Evolutionary conservation across 2,888 invertebrate genomes (phyloP), one percentile per base, ranked within the genome.

Genomic region (Megamerina dolium): DNA sequence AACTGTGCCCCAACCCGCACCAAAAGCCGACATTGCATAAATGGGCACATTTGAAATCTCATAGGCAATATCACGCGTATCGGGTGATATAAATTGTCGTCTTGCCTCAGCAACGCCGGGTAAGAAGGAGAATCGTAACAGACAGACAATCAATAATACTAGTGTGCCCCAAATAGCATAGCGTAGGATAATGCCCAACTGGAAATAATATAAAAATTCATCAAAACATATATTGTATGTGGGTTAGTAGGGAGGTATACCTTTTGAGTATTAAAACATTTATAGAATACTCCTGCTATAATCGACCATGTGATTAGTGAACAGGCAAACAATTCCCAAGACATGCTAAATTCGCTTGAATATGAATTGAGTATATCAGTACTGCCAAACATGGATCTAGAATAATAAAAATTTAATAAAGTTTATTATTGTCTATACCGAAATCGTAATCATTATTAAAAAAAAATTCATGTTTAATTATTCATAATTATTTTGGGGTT

Each of bases 1-100:
- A 30, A 89, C 77, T 4, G 85, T 83, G 21, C 89, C 89, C 83
- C 87, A 87, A 1, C 88, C 87, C 1, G 87, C 83, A 1, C 92
- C 92, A 19, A 92, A 81, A 0, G 89, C 88, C 62, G 84, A 89
- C 67, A 91, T 38, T 0, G 58, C 55, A 38, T 57, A 41, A 0
- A 63, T 12, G 1, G 59, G 51, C 14, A 60, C 48, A 5, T 39
- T 39, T 0, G 40, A 4, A 3, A 45, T 9, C 3, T 49, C 53
- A 0, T 41, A 2, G 0, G 39, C 0, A 31, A 57, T 17, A 0
- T 42, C 17, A 1, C 31, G 3, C 4, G 12, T 1, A 2, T 17
- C 32, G 0, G 58, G 57, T 2, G 17, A 36, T 3, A 57, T 40
- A 19, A 50, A 57, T 4, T 48, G 39, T 0, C 16, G 13, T 1